phyloP scores from a whole-genome alignment of 2,113 vertebrate genomes.

The Cebus imitator region DNA sequence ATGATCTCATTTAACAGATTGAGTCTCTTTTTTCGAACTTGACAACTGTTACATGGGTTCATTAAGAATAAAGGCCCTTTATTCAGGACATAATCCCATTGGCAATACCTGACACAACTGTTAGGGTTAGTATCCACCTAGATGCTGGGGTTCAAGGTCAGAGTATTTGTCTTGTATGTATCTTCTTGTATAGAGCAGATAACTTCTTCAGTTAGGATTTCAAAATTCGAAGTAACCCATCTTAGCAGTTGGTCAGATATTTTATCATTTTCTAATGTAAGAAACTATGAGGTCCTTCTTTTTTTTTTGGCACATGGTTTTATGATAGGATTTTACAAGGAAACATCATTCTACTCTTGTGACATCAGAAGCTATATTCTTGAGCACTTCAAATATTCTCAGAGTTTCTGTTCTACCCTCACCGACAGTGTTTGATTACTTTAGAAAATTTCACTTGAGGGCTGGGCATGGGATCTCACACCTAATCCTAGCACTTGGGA shows the following conservation, averaged over 20 bases:
- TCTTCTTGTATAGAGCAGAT: not conserved
- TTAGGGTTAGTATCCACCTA: not conserved
- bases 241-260: not conserved
- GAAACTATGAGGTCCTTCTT: not conserved
- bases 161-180: not conserved
- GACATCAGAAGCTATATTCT: not conserved
- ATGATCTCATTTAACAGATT: not conserved
- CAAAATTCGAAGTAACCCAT: not conserved
- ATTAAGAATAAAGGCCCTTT: slow-evolving; percentile 59
- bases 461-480: too few relatives aligned
- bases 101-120: fast-evolving
- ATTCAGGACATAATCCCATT: not conserved
- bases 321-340: not conserved
- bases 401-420: not conserved
- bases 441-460: not conserved
- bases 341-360: not conserved
- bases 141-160: not conserved
- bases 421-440: not conserved
- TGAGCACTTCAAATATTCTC: not conserved
- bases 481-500: too few relatives aligned
- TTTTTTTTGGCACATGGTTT: not conserved
- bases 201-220: not conserved
- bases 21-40: not conserved
- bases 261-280: not conserved
- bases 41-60: not conserved